Base-by-base conservation (phyloP, 1,140 invertebrate genomes). In the Drosophila lini region DNA sequence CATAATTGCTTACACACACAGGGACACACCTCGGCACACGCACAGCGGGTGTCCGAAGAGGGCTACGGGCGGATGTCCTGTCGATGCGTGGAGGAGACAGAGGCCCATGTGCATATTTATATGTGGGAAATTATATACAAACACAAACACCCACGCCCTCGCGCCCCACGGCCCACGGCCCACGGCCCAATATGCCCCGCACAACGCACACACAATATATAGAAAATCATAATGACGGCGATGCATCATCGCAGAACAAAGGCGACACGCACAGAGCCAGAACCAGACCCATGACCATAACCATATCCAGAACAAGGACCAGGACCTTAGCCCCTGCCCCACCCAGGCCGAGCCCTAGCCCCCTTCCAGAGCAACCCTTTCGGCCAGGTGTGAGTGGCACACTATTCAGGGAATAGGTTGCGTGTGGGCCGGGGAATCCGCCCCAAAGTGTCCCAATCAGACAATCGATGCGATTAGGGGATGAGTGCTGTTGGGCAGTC, bases 151-250 rank as follows among this genome's bases (percentile, higher is more conserved):
- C 55, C 63, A 68, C 61, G 45, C 65, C 58, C 50, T 42, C 52
- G 53, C 36, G 36, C 32, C 16, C 50, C 15, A 22, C 42, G 11
- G 1, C n/a, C 15, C 48, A 15, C 25, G n/a, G 16, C 31, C 52
- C 2, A 19, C 25, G 36, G 15, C 42, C 31, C 10, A 36, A 36
- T 31, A 16, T 50, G 48, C 48, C 28, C 48, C 22, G 38, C 32
- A 61, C 28, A 36, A 50, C 47, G 36, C 63, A 44, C 45, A 70
- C 50, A 60, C 58, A 75, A 62, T 81, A 73, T 82, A 82, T 82
- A 74, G 80, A 89, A 86, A 89, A 89, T 88, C 83, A 88, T 88
- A 88, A 88, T 88, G 83, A 88, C 85, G 84, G 81, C 80, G 83
- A 88, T 88, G 83, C 84, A 88, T 86, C 83, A 86, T 86, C 80